These are phyloP conservation scores for Panopea generosa DNA, from an alignment of 2,888 invertebrate genomes.

Conservation along the genomic window DNA sequence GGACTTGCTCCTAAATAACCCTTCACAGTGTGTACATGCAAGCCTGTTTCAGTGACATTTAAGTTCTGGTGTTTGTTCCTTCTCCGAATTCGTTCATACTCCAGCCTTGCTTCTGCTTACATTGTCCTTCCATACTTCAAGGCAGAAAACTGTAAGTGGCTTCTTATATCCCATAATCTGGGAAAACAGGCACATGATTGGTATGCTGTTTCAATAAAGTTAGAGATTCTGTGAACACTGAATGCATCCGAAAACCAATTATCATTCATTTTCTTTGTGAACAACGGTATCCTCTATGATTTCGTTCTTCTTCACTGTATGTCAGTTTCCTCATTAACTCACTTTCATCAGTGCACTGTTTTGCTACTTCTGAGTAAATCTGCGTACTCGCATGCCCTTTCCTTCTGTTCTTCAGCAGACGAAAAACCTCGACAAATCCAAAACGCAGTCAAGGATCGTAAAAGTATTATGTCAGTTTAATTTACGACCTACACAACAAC, in stretches of 20 bases:
- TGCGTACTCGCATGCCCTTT: too few species aligned
- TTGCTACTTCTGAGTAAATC: background rate
- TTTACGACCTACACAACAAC: too few species aligned
- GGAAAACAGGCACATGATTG: background rate
- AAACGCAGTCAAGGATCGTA: too few species aligned
- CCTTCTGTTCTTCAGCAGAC: too few species aligned
- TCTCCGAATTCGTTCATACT: background rate
- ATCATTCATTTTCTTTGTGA: background rate
- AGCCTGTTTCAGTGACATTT: background rate
- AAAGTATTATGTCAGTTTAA: too few species aligned
- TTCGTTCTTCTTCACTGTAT: background rate
- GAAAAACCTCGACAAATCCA: too few species aligned
- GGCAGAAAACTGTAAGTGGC: background rate
- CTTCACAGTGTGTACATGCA: slow-evolving; percentile 1
- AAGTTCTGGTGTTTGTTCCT: background rate
- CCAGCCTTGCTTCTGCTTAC: background rate
- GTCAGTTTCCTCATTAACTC: background rate
- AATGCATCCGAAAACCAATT: background rate
- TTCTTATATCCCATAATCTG: background rate
- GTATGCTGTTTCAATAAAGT: background rate
- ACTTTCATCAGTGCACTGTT: background rate
- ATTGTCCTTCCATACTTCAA: slow-evolving; percentile 4
- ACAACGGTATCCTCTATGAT: background rate
- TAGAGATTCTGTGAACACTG: background rate
- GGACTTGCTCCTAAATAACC: slow-evolving; percentile 14